Conservation (phyloP, 2,113 vertebrate genomes). For the Cyrtonyx montezumae region DNA sequence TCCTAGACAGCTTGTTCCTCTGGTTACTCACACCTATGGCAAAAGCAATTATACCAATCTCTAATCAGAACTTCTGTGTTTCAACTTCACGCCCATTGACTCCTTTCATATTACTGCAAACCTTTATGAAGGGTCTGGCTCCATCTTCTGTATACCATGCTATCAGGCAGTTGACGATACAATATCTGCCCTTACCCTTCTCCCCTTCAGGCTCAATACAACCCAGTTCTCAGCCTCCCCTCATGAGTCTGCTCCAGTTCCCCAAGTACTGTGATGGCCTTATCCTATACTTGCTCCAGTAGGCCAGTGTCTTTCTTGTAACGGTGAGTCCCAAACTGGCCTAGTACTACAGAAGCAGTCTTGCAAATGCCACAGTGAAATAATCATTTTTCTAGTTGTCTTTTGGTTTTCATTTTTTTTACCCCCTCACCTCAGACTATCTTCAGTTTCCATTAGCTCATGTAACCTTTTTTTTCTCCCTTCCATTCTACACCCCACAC, state of each 20-base stretch:
- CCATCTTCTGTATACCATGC: neutral
- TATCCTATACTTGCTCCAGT: neutral
- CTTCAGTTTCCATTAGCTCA: neutral
- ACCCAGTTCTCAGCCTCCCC: neutral
- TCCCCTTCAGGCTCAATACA: neutral
- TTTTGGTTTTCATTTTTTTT: no score
- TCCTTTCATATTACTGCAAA: neutral
- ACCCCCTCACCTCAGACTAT: neutral
- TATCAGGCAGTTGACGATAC: neutral
- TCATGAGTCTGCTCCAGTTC: neutral
- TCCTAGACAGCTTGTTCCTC: neutral
- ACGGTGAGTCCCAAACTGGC: fast-evolving
- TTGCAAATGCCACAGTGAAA: neutral
- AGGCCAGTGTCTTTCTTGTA: neutral
- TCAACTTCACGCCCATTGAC: neutral
- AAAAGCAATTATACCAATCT: neutral
- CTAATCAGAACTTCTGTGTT: neutral
- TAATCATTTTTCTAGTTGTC: neutral
- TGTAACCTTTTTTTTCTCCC: neutral
- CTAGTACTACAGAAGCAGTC: neutral
- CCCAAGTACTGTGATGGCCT: neutral
- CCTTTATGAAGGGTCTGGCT: neutral
- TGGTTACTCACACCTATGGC: fast-evolving
- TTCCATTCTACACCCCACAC: neutral
- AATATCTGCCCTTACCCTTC: neutral